Evolutionary conservation across 2,888 invertebrate species (phyloP), one percentile per base, ranked within the genome.

Genomic region (Hemithea aestivaria): DNA sequence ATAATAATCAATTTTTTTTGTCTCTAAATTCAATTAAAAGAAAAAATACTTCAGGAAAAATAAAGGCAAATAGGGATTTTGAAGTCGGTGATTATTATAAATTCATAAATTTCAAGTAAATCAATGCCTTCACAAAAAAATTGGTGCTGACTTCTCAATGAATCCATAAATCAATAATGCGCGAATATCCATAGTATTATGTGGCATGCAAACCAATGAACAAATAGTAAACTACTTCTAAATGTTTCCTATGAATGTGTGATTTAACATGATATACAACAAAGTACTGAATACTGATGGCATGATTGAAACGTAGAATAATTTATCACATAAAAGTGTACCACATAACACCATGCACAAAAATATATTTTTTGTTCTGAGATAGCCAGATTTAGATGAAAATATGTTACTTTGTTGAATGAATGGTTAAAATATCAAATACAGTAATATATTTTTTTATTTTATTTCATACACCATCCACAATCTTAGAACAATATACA

Each of bases 331-430:
- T n/a, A n/a, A n/a, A n/a, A n/a, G 56, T 65, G 64, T 62, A 79
- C 85, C 85, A 85, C 85, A 84, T 85, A 85, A 85, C 80, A 85
- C 85, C 83, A 85, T 84, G 84, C 84, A 71, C 62, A 45, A 66
- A 62, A 60, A 51, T 46, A 48, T 45, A 49, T 51, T 46, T 41
- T 39, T 60, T 62, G 63, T 59, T 66, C 62, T 49, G 51, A 57
- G 63, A 68, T 57, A 33, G 29, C 20, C 26, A 36, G 10, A 9
- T 35, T 38, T 21, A 28, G 31, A 39, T 34, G 39, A 42, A 44
- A 29, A 6, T n/a, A 10, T 39, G 16, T 16, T 16, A 5, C n/a
- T 16, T 16, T 16, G 16, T 16, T 4, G 5, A 2, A 4, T 16
- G 16, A 4, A 16, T 4, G 16, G 2, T n/a, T n/a, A n/a, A n/a